Evolutionary conservation across 2,888 invertebrate species (phyloP).

Genomic region (Leptothorax acervorum): DNA sequence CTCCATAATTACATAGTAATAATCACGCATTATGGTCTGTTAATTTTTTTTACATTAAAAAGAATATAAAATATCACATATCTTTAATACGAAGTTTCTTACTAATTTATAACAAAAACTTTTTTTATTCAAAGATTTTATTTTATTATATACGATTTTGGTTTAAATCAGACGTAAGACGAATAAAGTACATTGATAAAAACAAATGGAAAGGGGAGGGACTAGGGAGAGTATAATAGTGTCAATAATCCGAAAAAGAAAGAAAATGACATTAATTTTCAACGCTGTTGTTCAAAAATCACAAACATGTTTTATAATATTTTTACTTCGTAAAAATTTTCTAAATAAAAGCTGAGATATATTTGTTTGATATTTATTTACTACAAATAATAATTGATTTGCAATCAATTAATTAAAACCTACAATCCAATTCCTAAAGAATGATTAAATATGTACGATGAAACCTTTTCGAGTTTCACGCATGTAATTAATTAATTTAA

Average conservation of each 20-base stretch:
- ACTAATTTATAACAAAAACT: background rate
- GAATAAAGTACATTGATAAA: background rate
- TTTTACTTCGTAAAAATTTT: background rate
- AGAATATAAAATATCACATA: background rate
- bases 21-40: background rate
- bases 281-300: background rate
- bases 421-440: background rate
- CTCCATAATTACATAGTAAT: background rate
- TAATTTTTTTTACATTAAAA: background rate
- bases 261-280: background rate
- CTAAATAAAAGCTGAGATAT: background rate
- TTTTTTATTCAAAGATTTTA: background rate
- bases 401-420: slow-evolving; percentile 9
- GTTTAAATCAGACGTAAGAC: background rate
- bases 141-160: background rate
- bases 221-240: background rate
- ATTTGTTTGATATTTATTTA: background rate
- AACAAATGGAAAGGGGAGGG: background rate
- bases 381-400: background rate
- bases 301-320: background rate
- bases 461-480: slow-evolving; percentile 12
- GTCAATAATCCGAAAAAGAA: background rate
- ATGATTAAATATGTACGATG: slow-evolving; percentile 8
- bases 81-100: background rate
- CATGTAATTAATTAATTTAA: slow-evolving; percentile 51